Conservation (phyloP, 2,113 vertebrate species). For the Pangasianodon gigas region DNA sequence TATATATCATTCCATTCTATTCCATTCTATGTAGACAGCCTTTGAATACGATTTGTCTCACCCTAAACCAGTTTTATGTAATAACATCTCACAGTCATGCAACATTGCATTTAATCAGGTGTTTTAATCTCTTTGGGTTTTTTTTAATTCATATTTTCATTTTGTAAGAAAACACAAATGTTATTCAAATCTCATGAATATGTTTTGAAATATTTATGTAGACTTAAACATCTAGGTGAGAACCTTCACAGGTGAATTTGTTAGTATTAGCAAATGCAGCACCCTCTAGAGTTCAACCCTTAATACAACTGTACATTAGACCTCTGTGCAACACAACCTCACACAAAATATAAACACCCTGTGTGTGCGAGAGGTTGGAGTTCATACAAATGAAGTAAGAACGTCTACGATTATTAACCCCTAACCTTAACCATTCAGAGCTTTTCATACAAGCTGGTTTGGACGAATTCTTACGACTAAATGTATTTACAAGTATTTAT, state of each 20-base stretch:
- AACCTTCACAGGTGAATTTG: not conserved
- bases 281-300: conserved; percentile 16
- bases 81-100: not conserved
- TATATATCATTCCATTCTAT: not conserved
- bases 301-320: not conserved
- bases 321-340: not conserved
- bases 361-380: not conserved
- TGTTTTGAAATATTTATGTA: not conserved
- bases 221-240: not conserved
- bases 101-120: not conserved
- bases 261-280: not conserved
- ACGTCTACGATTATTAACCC: not conserved
- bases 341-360: not conserved
- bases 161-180: not conserved
- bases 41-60: not conserved
- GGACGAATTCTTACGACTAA: not conserved
- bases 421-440: not conserved
- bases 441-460: not conserved
- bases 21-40: not conserved
- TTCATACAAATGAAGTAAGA: not conserved
- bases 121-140: not conserved
- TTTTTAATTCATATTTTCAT: not conserved
- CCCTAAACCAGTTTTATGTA: not conserved
- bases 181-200: not conserved
- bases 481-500: not conserved